phyloP scores from a whole-genome alignment of 2,797 vertebrate species.

The Anniella stebbinsi region DNA sequence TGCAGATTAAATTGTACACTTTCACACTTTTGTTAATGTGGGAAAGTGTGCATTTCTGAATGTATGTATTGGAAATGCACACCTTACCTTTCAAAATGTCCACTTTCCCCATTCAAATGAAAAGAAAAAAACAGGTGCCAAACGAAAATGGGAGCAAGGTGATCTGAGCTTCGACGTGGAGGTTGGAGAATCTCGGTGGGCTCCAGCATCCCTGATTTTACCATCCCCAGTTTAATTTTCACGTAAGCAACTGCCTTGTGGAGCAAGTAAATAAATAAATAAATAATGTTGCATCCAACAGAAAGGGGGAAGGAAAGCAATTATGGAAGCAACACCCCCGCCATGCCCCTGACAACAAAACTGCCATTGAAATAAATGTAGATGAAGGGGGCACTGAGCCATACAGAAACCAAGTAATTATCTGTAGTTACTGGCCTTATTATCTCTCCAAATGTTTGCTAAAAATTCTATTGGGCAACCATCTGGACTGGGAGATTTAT shows the following conservation, averaged over 20 bases:
- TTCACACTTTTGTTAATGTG: no score
- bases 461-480: conserved; percentile 84
- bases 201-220: no score
- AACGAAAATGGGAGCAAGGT: no score
- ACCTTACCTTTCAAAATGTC: no score
- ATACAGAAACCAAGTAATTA: conserved; percentile 83
- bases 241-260: conserved; percentile 43
- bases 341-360: conserved; percentile 64
- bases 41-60: no score
- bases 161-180: no score
- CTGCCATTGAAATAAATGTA: conserved; percentile 78
- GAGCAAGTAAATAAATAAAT: fast-evolving
- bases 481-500: conserved; percentile 83
- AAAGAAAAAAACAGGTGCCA: no score
- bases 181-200: no score
- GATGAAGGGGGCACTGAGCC: conserved; percentile 79
- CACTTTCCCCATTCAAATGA: no score
- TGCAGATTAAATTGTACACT: no score
- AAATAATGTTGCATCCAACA: conserved; percentile 5
- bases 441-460: conserved; percentile 86
- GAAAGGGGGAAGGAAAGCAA: background rate
- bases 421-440: conserved; percentile 83
- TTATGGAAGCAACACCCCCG: conserved; percentile 40
- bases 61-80: no score
- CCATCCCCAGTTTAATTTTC: background rate